These are phyloP conservation scores for Parnassius apollo DNA, from an alignment of 2,888 invertebrate genomes.

Conservation along the genomic window DNA sequence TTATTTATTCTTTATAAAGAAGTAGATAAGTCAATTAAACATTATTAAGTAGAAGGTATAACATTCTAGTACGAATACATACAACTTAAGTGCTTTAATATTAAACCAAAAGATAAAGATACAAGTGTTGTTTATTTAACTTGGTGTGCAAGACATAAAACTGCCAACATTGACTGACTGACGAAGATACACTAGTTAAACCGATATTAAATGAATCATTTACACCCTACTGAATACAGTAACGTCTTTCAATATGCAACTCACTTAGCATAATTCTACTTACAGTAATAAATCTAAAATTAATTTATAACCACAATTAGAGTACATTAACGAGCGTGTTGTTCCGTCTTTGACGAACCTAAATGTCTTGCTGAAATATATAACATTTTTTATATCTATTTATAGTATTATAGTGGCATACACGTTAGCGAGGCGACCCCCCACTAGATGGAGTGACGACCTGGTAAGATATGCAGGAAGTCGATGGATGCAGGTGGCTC, in stretches of 20 bases:
- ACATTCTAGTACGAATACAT: too few relatives aligned
- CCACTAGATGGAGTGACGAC: too few relatives aligned
- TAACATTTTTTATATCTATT: neutral
- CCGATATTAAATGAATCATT: conserved; percentile 26
- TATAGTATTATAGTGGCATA: too few relatives aligned
- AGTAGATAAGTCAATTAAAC: too few relatives aligned
- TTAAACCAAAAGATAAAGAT: too few relatives aligned
- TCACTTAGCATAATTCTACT: conserved; percentile 14
- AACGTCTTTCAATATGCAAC: conserved; percentile 26
- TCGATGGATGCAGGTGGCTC: too few relatives aligned
- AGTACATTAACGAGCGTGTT: neutral
- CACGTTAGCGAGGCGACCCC: too few relatives aligned
- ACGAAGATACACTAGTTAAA: conserved; percentile 11
- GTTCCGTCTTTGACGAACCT: neutral
- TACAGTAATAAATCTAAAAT: conserved; percentile 17
- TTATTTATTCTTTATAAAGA: too few relatives aligned
- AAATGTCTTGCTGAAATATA: neutral
- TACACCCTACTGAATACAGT: conserved; percentile 24
- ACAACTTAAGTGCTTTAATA: too few relatives aligned
- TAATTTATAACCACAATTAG: conserved; percentile 3
- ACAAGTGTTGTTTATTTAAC: too few relatives aligned
- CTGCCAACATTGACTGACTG: neutral
- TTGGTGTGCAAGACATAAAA: neutral
- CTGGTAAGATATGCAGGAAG: too few relatives aligned
- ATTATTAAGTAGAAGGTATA: too few relatives aligned